Percentiles rank a stretch among this genome's conserved stretches.
These are phyloP conservation scores for Gonocerus acuteangulatus DNA, from an alignment of 2,888 invertebrate species.

Conservation along the genomic window DNA sequence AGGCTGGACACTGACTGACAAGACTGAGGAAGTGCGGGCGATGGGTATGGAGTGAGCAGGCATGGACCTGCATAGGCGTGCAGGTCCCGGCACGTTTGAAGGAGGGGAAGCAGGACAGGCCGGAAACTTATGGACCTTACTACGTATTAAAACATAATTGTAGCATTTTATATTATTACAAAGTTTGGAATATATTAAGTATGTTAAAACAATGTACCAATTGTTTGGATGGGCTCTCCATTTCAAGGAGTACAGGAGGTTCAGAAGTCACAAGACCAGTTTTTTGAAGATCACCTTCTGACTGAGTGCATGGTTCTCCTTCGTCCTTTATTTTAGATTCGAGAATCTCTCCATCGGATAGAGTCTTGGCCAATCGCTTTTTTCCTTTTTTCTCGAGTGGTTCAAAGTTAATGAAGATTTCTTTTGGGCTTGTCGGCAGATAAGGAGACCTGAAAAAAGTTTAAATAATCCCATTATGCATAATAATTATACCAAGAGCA, in stretches of 20 bases:
- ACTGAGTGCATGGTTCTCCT: constrained; percentile 43
- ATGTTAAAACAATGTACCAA: constrained; percentile 25
- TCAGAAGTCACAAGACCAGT: constrained; percentile 32
- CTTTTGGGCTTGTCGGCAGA: constrained; percentile 46
- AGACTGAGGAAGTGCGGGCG: no score
- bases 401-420: constrained; percentile 82
- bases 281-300: constrained; percentile 43
- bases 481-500: no score
- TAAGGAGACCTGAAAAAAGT: constrained; percentile 37
- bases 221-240: constrained; percentile 31
- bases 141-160: no score
- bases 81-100: no score
- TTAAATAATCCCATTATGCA: constrained; percentile 4
- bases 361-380: constrained; percentile 58
- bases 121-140: no score
- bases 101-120: no score
- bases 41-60: no score
- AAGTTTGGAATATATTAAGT: no score
- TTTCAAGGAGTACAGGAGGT: constrained; percentile 27
- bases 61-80: no score
- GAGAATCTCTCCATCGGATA: constrained; percentile 73
- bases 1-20: no score
- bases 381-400: constrained; percentile 47
- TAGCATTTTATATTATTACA: no score
- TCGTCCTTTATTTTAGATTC: constrained; percentile 48